A percentile compares a stretch with the other conserved stretches of the same genome.
phyloP scores from a whole-genome alignment of 1,140 invertebrate genomes.

The Drosophila subpulchrella region DNA sequence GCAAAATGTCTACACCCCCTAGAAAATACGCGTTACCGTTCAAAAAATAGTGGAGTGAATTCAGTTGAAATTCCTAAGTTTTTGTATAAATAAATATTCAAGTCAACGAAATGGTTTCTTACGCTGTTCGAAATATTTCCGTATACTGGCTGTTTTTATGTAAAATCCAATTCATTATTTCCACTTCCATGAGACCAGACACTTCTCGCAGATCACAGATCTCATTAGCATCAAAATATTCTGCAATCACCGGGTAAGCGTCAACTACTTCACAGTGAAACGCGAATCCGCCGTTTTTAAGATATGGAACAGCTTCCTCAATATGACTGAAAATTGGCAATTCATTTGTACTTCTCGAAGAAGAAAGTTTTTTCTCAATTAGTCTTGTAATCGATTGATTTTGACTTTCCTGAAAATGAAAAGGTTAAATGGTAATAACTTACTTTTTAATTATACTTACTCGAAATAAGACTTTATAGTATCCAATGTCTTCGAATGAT shows the following conservation, averaged over 20 bases:
- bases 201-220: conserved; percentile 76
- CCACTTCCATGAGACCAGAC: conserved; percentile 67
- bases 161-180: conserved; percentile 71
- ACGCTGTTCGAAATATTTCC: conserved; percentile 73
- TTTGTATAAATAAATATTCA: no score
- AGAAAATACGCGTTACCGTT: no score
- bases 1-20: no score
- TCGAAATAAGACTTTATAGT: conserved; percentile 78
- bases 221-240: conserved; percentile 74
- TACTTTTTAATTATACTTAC: conserved; percentile 45
- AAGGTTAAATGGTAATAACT: background rate
- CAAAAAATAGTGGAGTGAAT: no score
- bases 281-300: conserved; percentile 70
- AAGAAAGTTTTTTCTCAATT: conserved; percentile 56
- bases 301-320: conserved; percentile 71
- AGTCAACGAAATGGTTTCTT: conserved; percentile 14
- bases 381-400: conserved; percentile 47
- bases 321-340: conserved; percentile 66
- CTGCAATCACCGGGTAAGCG: conserved; percentile 75
- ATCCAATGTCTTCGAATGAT: conserved; percentile 81
- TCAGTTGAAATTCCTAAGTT: no score
- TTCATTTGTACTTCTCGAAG: conserved; percentile 46
- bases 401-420: conserved; percentile 50
- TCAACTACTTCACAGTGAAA: conserved; percentile 82
- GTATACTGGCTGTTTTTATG: conserved; percentile 79